These are phyloP conservation scores for Riptortus pedestris DNA, from an alignment of 1,140 invertebrate species.

Conservation along the genomic window DNA sequence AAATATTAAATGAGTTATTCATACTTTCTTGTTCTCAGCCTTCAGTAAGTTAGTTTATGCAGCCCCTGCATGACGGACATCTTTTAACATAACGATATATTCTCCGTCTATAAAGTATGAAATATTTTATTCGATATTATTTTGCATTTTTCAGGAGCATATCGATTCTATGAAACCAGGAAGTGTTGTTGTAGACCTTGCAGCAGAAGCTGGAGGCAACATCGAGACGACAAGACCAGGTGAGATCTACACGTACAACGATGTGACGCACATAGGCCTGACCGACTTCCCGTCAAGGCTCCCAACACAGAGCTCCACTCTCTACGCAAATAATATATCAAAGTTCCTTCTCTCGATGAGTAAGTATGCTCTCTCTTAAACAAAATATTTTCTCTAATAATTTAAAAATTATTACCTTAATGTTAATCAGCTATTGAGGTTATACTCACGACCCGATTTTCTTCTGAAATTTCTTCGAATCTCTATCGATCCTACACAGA, in stretches of 20 bases:
- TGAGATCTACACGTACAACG: slow-evolving; percentile 60
- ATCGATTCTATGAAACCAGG: slow-evolving; percentile 77
- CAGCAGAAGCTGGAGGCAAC: slow-evolving; percentile 81
- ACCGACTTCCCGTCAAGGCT: slow-evolving; percentile 76
- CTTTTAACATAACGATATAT: too few relatives aligned
- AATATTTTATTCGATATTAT: neutral
- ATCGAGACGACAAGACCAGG: slow-evolving; percentile 74
- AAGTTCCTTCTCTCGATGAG: slow-evolving; percentile 76
- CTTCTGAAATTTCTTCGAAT: too few relatives aligned
- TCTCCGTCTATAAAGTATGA: too few relatives aligned
- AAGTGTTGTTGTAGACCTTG: slow-evolving; percentile 79
- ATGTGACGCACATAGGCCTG: slow-evolving; percentile 74
- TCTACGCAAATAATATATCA: slow-evolving; percentile 84
- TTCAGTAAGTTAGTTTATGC: too few relatives aligned
- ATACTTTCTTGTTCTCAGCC: too few relatives aligned
- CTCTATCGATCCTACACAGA: too few relatives aligned
- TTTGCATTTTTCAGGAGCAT: slow-evolving; percentile 62
- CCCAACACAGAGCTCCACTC: slow-evolving; percentile 73
- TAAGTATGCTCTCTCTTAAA: slow-evolving; percentile 33
- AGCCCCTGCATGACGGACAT: too few relatives aligned
- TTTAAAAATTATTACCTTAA: neutral
- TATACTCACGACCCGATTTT: too few relatives aligned
- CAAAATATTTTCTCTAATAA: slow-evolving; percentile 19
- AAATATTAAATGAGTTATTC: too few relatives aligned
- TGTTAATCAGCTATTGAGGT: too few relatives aligned